Base-by-base conservation (phyloP, 1,140 invertebrate genomes). In the Papilio dardanus region DNA sequence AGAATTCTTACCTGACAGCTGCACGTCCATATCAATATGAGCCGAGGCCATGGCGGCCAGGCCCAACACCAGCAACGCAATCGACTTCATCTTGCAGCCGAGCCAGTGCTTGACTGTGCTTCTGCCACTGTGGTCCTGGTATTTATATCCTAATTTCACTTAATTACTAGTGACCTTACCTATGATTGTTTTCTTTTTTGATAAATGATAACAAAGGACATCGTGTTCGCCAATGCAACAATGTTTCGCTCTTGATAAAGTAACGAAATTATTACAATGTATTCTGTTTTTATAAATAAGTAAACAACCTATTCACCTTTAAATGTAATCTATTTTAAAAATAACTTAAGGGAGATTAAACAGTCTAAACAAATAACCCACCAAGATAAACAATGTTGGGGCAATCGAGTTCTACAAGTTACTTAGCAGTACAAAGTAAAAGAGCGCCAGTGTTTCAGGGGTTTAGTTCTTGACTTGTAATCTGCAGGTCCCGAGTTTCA, bases 11-110 rank as follows among this genome's bases (percentile, higher is more conserved):
- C 86, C 83, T 8, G 85, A 68, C 12, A 78, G 76, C 8, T 74
- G 46, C 54, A 86, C 83, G 30, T 88, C 86, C 12, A 77, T 30
- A 8, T 83, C 83, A 8, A 79, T 82, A 24, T 79, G 78, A 62
- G 86, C 88, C 76, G 83, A 77, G 69, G 89, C 85, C 78, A 87
- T 37, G 62, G 83, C 86, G 83, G 82, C 88, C 40, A 91, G 76
- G 76, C 86, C 83, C 31, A 90, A 67, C 8, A 89, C 75, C 67
- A 92, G 42, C 50, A 87, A 73, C 35, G 87, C 37, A 50, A 84
- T 71, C 74, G 80, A 81, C 88, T 84, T 92, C 90, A 92, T 92
- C 65, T 73, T 85, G 79, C 80, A 82, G 77, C 68, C 80, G 62
- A 81, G 76, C 74, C 79, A 28, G 37, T 79, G 80, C 71, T 40